Conservation (phyloP, 1,140 invertebrate species). For the Leptinotarsa lineolata region DNA sequence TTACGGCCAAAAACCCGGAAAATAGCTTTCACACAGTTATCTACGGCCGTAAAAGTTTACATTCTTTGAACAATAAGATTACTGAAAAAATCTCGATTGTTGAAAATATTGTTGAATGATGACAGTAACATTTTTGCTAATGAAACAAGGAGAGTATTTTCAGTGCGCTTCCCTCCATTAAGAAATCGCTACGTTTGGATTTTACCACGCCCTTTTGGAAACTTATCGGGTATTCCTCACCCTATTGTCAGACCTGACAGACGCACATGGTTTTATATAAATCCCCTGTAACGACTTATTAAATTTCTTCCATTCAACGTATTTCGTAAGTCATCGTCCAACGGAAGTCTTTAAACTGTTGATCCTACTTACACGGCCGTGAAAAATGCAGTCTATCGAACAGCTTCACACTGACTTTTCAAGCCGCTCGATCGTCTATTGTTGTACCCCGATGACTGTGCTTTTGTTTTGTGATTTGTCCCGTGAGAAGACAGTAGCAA, state of each 20-base stretch:
- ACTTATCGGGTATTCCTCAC: neutral
- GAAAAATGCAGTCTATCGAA: neutral
- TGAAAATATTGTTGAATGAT: no score
- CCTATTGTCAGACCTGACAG: neutral
- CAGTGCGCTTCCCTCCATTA: no score
- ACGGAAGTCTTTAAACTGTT: slow-evolving; percentile 20
- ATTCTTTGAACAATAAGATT: no score
- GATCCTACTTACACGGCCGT: neutral
- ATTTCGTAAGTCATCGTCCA: slow-evolving; percentile 7
- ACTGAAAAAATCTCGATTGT: no score
- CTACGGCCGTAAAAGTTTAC: no score
- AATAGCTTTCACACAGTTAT: no score
- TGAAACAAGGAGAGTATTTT: no score
- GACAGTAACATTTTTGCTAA: no score
- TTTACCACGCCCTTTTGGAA: no score
- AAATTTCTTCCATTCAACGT: slow-evolving; percentile 11
- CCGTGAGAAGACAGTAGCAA: neutral
- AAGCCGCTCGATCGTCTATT: slow-evolving; percentile 1
- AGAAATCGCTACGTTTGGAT: no score
- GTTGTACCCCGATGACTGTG: slow-evolving; percentile 8
- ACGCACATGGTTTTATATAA: neutral
- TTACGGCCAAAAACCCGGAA: no score
- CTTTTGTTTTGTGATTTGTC: slow-evolving; percentile 4
- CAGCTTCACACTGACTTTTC: slow-evolving; percentile 15
- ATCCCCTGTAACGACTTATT: slow-evolving; percentile 8